These are phyloP conservation scores for Acrobasis consociella DNA, from an alignment of 2,888 invertebrate species.

Conservation along the genomic window DNA sequence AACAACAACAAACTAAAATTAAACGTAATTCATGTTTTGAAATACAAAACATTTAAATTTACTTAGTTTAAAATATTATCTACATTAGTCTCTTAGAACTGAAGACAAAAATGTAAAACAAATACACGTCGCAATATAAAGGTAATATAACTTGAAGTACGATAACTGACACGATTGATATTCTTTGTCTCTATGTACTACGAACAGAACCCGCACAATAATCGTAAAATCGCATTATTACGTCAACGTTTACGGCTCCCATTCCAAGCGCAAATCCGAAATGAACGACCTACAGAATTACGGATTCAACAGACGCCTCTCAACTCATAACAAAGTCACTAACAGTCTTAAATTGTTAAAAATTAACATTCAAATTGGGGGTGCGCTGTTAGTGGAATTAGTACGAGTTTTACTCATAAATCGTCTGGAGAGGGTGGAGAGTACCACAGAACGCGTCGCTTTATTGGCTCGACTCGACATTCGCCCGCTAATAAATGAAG, in stretches of 20 bases:
- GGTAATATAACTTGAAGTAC: neutral
- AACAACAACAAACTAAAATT: constrained; percentile 47
- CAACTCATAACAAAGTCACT: constrained; percentile 69
- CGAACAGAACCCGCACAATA: constrained; percentile 38
- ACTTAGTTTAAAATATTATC: constrained; percentile 3
- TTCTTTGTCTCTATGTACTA: constrained; percentile 36
- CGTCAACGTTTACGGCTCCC: constrained; percentile 49
- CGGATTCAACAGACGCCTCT: constrained; percentile 57
- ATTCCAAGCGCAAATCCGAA: constrained; percentile 54
- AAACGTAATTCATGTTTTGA: constrained; percentile 42
- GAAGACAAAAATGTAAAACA: neutral
- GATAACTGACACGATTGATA: constrained; percentile 27
- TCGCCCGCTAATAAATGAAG: constrained; percentile 79
- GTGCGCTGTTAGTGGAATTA: constrained; percentile 79
- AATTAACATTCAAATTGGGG: constrained; percentile 80
- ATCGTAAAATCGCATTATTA: constrained; percentile 54
- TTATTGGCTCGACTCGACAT: constrained; percentile 76
- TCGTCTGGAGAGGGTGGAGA: constrained; percentile 75
- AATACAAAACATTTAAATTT: constrained; percentile 27
- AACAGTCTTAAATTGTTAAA: constrained; percentile 78
- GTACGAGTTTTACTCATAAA: constrained; percentile 75
- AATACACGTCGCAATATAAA: constrained; percentile 17
- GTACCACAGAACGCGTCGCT: constrained; percentile 50
- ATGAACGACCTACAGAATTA: constrained; percentile 53
- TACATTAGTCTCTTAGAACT: neutral